These are phyloP conservation scores for Crax fasciolata DNA, from an alignment of 2,797 vertebrate species.

Conservation along the genomic window DNA sequence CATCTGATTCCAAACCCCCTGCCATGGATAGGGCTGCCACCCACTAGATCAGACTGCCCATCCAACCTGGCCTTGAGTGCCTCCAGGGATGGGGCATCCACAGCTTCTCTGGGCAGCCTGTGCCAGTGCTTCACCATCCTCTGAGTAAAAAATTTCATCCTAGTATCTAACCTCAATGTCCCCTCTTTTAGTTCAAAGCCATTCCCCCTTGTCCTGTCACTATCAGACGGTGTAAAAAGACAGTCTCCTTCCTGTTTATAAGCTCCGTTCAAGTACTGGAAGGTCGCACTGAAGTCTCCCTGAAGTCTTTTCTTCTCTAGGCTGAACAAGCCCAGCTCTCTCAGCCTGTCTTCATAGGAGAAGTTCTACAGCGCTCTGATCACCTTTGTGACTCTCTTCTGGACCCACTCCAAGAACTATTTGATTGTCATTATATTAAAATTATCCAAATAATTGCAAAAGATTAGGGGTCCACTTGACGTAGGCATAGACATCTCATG, in stretches of 20 bases:
- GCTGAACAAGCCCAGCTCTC: too few relatives aligned
- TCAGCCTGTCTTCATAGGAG: too few relatives aligned
- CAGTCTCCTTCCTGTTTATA: too few relatives aligned
- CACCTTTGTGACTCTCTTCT: too few relatives aligned
- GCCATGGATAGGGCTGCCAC: neutral
- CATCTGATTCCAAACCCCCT: neutral
- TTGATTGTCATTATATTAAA: neutral
- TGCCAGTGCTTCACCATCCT: neutral
- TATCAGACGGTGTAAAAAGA: too few relatives aligned
- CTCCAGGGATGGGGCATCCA: neutral
- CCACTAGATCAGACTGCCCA: neutral
- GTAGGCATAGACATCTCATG: neutral
- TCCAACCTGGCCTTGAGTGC: neutral
- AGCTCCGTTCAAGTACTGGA: too few relatives aligned
- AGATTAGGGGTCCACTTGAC: neutral
- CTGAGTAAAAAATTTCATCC: neutral
- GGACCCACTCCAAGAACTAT: too few relatives aligned
- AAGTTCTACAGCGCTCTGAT: too few relatives aligned
- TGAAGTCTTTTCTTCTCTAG: too few relatives aligned
- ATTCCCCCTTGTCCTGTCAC: too few relatives aligned
- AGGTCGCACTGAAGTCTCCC: too few relatives aligned
- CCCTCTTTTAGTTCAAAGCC: too few relatives aligned
- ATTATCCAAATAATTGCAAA: neutral
- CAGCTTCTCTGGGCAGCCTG: neutral
- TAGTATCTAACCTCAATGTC: neutral